These are phyloP conservation scores for Sorex maritimensis DNA, from an alignment of 2,797 vertebrate species.

Conservation along the genomic window DNA sequence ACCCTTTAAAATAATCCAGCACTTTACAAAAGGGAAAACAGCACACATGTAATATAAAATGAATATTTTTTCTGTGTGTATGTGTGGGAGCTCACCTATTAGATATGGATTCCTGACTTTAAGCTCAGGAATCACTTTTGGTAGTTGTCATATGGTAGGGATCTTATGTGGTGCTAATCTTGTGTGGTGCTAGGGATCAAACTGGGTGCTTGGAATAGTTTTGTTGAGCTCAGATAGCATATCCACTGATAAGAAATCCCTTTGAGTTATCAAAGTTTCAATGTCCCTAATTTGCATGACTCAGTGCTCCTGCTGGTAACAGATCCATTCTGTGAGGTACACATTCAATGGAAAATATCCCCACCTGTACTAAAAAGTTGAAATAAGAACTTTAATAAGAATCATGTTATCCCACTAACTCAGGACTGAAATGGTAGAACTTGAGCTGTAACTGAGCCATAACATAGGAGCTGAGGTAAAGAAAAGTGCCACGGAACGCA, in stretches of 20 bases:
- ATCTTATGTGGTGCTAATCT: neutral
- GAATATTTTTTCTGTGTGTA: no score
- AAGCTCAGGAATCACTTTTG: no score
- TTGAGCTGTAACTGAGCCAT: neutral
- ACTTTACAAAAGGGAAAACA: slow-evolving; percentile 50
- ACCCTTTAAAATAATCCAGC: slow-evolving; percentile 20
- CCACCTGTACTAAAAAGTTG: slow-evolving; percentile 9
- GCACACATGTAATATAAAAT: neutral
- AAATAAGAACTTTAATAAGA: neutral
- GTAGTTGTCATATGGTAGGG: no score
- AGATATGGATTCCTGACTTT: no score
- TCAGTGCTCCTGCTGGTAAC: slow-evolving; percentile 13
- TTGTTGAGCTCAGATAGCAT: neutral
- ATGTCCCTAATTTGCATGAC: slow-evolving; percentile 11
- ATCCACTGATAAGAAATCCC: slow-evolving; percentile 32
- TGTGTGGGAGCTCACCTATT: no score
- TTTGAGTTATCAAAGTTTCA: slow-evolving; percentile 40
- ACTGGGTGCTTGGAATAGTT: neutral
- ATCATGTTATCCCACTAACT: neutral
- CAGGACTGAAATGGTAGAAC: neutral
- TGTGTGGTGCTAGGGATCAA: neutral
- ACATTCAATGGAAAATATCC: slow-evolving; percentile 60
- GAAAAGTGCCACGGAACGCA: neutral
- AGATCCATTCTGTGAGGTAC: neutral
- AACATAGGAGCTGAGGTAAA: neutral